Evolutionary conservation across 2,888 invertebrate species (phyloP).

Genomic region (Nephrotoma guestfalica): DNA sequence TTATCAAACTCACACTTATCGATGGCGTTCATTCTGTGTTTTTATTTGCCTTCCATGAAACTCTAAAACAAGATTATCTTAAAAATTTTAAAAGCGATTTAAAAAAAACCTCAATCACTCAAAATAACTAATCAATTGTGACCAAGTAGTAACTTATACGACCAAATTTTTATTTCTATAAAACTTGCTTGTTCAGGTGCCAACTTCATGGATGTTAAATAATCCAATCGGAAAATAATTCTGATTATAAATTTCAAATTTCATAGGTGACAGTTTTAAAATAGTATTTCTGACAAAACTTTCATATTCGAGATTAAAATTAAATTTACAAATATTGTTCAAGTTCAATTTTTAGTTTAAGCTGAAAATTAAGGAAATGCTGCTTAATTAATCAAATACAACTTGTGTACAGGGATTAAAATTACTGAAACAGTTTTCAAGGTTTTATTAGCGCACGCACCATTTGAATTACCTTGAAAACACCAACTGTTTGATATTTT

Average conservation of each 20-base stretch:
- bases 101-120: no score
- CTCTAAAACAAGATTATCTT: no score
- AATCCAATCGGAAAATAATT: no score
- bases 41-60: no score
- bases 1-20: no score
- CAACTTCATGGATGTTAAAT: no score
- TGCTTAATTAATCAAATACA: neutral
- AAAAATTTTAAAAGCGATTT: no score
- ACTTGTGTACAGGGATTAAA: neutral
- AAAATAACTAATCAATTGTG: no score
- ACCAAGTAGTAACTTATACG: no score
- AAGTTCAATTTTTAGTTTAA: neutral
- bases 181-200: no score
- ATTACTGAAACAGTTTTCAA: neutral
- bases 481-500: neutral
- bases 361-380: neutral
- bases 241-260: neutral
- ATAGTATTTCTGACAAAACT: neutral
- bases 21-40: no score
- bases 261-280: neutral
- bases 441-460: neutral
- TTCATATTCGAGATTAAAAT: neutral
- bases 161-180: no score
- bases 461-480: neutral
- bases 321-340: neutral